Base-by-base conservation (phyloP, 2,888 invertebrate genomes). In the Leistus spinibarbis region DNA sequence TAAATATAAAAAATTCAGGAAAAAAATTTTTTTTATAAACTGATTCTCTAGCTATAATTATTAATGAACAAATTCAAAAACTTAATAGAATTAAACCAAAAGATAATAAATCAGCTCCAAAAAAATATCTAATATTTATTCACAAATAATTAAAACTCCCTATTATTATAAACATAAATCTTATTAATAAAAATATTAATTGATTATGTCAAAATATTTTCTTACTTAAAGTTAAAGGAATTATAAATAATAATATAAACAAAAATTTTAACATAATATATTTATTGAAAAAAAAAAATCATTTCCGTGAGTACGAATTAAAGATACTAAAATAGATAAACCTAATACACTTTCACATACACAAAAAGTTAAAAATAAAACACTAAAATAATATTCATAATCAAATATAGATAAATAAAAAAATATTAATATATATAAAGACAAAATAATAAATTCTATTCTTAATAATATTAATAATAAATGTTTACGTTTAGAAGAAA, bases 331-430 rank as follows among this genome's bases (percentile, higher is more conserved):
- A 88, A 91, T 87, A 5, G 89, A 88, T 81, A 92, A 80, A 0
- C 90, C 90, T 85, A 91, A 88, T 79, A 88, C 88, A 0, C 90
- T 89, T 23, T 91, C 91, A 89, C 91, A 91, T 68, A 91, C 91
- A 76, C 87, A 86, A 86, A 91, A 88, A 74, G 87, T 86, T 83
- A 91, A 87, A 89, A 89, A 91, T 82, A 90, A 83, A 83, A 90
- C 87, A 80, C 86, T 86, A 86, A 90, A 87, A 88, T 87, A 89
- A 81, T 84, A 82, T 83, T 89, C 86, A 86, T 84, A 86, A 79
- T 83, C 81, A 84, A 86, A 83, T 81, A 81, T 82, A 80, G 80
- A 85, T 82, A 88, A 86, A 86, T 84, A 86, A 80, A 87, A 79
- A 83, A 88, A 82, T 78, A 89, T 78, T 79, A 87, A 82, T 81